Conservation (phyloP, 2,113 vertebrate species). For the Myodes glareolus region DNA sequence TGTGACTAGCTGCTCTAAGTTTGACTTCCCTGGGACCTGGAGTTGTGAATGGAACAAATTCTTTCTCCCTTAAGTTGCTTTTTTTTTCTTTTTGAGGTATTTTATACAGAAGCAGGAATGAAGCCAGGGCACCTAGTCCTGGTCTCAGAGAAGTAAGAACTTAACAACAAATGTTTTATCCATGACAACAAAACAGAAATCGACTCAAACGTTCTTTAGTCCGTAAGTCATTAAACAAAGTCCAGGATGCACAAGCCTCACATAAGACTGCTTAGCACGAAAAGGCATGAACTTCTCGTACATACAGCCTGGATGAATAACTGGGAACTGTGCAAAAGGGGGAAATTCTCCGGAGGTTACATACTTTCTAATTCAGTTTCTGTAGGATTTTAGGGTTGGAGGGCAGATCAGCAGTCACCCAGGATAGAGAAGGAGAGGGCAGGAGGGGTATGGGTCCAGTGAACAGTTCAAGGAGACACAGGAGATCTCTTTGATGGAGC, state of each 20-base stretch:
- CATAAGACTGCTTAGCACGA: neutral
- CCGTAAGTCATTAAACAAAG: neutral
- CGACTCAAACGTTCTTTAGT: neutral
- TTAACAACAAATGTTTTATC: neutral
- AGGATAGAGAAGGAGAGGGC: neutral
- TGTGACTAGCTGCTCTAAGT: neutral
- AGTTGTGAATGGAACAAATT: neutral
- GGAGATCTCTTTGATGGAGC: neutral
- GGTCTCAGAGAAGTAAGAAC: neutral
- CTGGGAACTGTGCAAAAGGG: neutral
- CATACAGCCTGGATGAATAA: neutral
- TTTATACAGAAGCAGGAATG: neutral
- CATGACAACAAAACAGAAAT: neutral
- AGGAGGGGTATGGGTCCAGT: accelerated
- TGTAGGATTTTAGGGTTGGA: neutral
- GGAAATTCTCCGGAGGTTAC: neutral
- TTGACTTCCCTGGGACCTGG: neutral
- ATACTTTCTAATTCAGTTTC: neutral
- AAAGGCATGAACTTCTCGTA: neutral
- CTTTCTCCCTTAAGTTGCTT: neutral
- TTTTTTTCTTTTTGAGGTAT: neutral
- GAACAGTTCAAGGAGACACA: neutral
- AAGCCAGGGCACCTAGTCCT: neutral
- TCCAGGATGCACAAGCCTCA: neutral
- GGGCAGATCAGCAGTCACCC: neutral